Conservation (phyloP, 2,113 vertebrate genomes). For the Gadus chalcogrammus region DNA sequence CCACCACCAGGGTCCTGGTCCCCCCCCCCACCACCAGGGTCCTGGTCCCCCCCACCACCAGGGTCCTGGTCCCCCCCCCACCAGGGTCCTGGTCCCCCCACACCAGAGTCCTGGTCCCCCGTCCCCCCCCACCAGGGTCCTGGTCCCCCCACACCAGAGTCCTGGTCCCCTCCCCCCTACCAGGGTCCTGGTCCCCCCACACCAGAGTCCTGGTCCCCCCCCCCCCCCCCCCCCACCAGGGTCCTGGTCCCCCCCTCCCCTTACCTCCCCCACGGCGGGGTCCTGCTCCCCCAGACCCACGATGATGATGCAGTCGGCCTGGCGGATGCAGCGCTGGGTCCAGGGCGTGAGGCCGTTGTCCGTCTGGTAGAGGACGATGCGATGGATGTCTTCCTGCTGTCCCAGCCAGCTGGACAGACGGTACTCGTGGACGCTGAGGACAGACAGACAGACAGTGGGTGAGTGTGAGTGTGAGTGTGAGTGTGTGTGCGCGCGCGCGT, state of each 20-base stretch:
- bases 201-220: neutral
- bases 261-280: conserved; percentile 86
- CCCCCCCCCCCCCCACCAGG: too few species aligned
- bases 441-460: neutral
- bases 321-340: conserved; percentile 93
- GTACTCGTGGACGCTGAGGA: conserved; percentile 85
- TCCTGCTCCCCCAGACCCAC: conserved; percentile 95
- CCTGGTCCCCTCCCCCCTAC: neutral
- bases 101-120: neutral
- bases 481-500: neutral
- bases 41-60: too few species aligned
- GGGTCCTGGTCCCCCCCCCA: neutral
- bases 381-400: conserved; percentile 95
- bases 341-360: conserved; percentile 88
- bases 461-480: neutral
- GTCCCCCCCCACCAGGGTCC: too few species aligned
- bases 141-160: too few species aligned
- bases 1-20: too few species aligned
- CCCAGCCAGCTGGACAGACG: conserved; percentile 93
- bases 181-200: neutral
- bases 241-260: conserved; percentile 5
- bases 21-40: too few species aligned
- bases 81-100: neutral
- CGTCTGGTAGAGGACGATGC: conserved; percentile 93
- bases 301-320: conserved; percentile 92